A percentile compares a stretch with the other conserved stretches of the same genome.
phyloP scores from a whole-genome alignment of 2,797 vertebrate species.

The Botia almorhae region DNA sequence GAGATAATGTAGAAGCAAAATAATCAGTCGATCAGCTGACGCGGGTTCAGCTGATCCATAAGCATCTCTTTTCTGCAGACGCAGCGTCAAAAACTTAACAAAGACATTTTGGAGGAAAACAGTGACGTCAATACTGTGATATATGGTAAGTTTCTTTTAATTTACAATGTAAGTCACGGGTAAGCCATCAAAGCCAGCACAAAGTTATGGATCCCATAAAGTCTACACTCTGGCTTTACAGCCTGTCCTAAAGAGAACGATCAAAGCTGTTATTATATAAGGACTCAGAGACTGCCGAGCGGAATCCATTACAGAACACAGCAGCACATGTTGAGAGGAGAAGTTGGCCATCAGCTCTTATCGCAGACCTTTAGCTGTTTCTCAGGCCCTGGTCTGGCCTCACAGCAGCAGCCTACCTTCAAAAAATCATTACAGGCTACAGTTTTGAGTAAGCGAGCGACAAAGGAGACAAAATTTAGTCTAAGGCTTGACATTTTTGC shows the following conservation, averaged over 20 bases:
- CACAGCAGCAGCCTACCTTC: slow-evolving; percentile 40
- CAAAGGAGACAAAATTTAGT: slow-evolving; percentile 44
- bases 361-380: slow-evolving; percentile 54
- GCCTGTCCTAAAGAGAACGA: slow-evolving; percentile 36
- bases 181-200: neutral
- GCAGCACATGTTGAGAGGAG: slow-evolving; percentile 53
- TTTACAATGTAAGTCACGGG: neutral
- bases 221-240: slow-evolving; percentile 24
- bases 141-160: slow-evolving; percentile 23
- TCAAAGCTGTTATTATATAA: slow-evolving; percentile 40
- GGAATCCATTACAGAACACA: slow-evolving; percentile 44
- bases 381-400: slow-evolving; percentile 32
- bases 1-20: too few species aligned
- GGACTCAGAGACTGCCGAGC: slow-evolving; percentile 35
- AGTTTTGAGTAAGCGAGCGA: slow-evolving; percentile 48
- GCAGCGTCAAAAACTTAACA: neutral
- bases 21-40: too few species aligned
- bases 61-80: too few species aligned
- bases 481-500: slow-evolving; percentile 48
- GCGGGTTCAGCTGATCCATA: too few species aligned
- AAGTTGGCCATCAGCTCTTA: slow-evolving; percentile 50
- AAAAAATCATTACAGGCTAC: slow-evolving; percentile 56
- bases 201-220: slow-evolving; percentile 33
- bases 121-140: neutral
- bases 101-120: neutral